Percentiles rank a stretch among this genome's conserved stretches.
Conservation (phyloP, 2,113 vertebrate genomes). For the Indri indri region DNA sequence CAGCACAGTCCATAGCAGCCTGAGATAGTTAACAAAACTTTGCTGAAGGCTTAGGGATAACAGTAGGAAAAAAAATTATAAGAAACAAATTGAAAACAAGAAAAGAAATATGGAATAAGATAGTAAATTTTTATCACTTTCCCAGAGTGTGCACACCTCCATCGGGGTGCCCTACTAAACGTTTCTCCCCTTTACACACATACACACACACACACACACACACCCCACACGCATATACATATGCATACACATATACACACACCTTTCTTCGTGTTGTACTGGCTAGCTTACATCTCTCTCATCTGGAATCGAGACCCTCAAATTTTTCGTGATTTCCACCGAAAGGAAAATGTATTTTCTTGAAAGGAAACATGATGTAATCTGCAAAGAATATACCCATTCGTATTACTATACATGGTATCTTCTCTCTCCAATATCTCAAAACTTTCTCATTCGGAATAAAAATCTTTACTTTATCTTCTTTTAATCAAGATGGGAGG, state of each 20-base stretch:
- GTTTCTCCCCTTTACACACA: neutral
- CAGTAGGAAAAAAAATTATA: neutral
- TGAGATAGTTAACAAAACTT: neutral
- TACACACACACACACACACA: too few species aligned
- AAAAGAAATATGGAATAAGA: neutral
- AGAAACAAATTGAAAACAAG: neutral
- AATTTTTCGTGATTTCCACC: neutral
- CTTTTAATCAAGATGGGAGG: neutral
- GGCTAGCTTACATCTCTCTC: neutral
- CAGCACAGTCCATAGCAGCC: neutral
- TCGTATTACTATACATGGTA: neutral
- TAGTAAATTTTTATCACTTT: neutral
- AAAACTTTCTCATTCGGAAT: neutral
- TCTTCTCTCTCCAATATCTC: neutral
- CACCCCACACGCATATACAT: neutral
- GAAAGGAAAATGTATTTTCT: neutral
- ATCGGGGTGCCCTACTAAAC: neutral
- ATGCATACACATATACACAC: neutral
- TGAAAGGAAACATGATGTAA: neutral
- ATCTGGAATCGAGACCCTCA: conserved; percentile 20
- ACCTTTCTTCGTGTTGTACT: neutral
- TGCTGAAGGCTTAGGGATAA: neutral
- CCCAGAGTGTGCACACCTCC: neutral
- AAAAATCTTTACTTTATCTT: neutral
- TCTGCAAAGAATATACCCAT: neutral